Base-by-base conservation (phyloP, 2,888 invertebrate genomes). In the Myathropa florea region DNA sequence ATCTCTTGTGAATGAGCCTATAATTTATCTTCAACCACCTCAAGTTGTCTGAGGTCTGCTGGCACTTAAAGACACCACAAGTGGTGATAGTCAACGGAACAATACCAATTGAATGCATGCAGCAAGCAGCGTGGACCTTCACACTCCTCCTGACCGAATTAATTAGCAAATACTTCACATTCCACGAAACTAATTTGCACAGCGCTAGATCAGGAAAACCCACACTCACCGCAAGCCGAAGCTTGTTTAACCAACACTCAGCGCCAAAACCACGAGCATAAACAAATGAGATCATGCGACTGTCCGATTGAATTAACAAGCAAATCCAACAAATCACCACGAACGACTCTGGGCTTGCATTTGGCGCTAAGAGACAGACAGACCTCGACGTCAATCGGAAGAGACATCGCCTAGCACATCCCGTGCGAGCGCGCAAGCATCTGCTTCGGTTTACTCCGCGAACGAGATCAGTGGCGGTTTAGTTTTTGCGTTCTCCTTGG, bases 211-310 rank as follows among this genome's bases (percentile, higher is more conserved):
- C 46, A 28, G 39, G 33, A 30, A 63, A 46, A 10, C 23, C 68
- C 77, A 33, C 53, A 61, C 24, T 53, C 61, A 61, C 61, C 21
- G n/a, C n/a, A n/a, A 46, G 46, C 18, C 46, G 60, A 57, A 4
- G 36, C 60, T 36, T 77, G 61, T 70, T 77, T 77, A 61, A 70
- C 36, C 61, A 68, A 26, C 77, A 77, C 68, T 77, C 65, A 28
- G 46, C 2, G 53, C 36, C 61, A 53, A 26, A 68, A 70, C 33
- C 23, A 55, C 26, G 46, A 30, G 21, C 53, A 53, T 55, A 61
- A 78, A 78, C 55, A 78, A 71, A 59, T 78, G 78, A 70, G 78
- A 78, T 78, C 78, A 78, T 78, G 55, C 70, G 39, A 64, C 55
- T 46, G 46, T 18, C 23, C 24, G 60, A 67, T 57, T 30, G 39